These are phyloP conservation scores for Pipistrellus pygmaeus DNA, from an alignment of 2,797 vertebrate genomes.

Conservation along the genomic window DNA sequence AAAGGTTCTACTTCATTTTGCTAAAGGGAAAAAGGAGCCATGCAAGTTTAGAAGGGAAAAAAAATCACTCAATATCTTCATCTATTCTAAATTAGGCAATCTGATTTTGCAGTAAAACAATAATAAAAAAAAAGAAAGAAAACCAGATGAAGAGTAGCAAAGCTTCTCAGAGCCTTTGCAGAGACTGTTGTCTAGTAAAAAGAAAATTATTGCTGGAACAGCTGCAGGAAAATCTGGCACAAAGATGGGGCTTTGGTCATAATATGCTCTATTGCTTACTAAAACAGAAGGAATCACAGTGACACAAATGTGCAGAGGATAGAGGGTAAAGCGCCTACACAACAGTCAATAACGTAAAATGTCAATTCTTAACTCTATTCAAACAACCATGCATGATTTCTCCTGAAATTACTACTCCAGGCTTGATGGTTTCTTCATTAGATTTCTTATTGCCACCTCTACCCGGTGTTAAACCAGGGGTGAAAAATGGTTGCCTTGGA, in stretches of 20 bases:
- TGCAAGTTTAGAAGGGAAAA: background rate
- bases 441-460: constrained; percentile 72
- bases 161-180: constrained; percentile 13
- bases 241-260: background rate
- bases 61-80: background rate
- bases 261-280: constrained; percentile 5
- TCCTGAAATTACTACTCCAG: constrained; percentile 69
- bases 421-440: constrained; percentile 69
- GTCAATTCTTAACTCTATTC: constrained; percentile 56
- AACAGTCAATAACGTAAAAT: constrained; percentile 52
- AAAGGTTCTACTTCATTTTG: constrained; percentile 25
- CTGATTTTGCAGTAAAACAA: constrained; percentile 29
- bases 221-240: background rate
- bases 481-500: constrained; percentile 54
- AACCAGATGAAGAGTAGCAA: background rate
- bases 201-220: background rate
- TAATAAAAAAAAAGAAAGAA: background rate
- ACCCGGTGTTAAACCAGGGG: constrained; percentile 58
- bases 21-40: background rate
- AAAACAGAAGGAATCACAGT: constrained; percentile 49
- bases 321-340: background rate
- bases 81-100: background rate
- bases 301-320: background rate
- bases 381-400: constrained; percentile 62
- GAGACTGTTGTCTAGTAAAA: constrained; percentile 33